Conservation (phyloP, 2,888 invertebrate genomes). For the Crematogaster levior region DNA sequence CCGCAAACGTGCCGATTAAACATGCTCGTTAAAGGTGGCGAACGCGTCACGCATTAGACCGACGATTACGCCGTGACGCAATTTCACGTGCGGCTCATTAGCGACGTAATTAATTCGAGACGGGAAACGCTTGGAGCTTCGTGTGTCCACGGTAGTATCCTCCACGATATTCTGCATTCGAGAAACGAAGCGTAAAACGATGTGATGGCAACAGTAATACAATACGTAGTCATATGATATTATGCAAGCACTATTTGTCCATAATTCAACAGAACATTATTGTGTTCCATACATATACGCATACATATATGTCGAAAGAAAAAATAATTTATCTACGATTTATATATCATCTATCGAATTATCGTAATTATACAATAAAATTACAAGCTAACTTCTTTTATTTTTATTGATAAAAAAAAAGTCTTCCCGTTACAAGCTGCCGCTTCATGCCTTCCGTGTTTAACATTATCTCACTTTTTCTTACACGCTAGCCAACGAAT, state of each 20-base stretch:
- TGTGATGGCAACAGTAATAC: neutral
- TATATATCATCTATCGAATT: neutral
- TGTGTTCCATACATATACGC: neutral
- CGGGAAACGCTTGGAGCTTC: slow-evolving; percentile 60
- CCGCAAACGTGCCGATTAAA: slow-evolving; percentile 66
- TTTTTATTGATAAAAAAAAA: neutral
- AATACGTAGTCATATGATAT: neutral
- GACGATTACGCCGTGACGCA: slow-evolving; percentile 69
- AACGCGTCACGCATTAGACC: slow-evolving; percentile 71
- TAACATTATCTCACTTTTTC: neutral
- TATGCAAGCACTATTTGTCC: neutral
- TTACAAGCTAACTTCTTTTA: neutral
- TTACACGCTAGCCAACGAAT: neutral
- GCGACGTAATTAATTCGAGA: slow-evolving; percentile 77
- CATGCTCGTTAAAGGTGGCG: slow-evolving; percentile 73
- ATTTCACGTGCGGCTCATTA: slow-evolving; percentile 76
- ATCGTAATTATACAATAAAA: neutral
- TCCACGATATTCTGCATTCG: neutral
- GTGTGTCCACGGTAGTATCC: neutral
- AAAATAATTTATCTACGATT: neutral
- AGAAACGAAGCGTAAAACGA: slow-evolving; percentile 7
- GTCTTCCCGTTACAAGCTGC: neutral
- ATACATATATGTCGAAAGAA: neutral
- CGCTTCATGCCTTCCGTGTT: neutral
- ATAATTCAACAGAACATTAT: neutral